Conservation (phyloP, 2,113 vertebrate genomes). For the Cercocebus atys region DNA sequence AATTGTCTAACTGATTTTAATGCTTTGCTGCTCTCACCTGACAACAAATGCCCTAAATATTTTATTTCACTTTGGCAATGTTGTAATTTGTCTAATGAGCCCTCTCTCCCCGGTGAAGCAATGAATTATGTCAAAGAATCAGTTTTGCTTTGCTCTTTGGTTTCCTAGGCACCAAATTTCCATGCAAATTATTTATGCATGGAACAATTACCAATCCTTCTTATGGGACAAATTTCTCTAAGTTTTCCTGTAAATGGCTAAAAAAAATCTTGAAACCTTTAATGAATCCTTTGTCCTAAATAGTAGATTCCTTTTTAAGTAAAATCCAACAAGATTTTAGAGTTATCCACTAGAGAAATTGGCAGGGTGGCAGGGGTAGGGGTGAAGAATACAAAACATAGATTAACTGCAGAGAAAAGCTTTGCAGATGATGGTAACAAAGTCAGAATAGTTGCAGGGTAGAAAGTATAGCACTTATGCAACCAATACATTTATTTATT, state of each 20-base stretch:
- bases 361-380: no score
- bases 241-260: not conserved
- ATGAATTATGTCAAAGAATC: not conserved
- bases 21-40: not conserved
- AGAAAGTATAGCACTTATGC: accelerated
- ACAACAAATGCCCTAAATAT: not conserved
- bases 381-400: not conserved
- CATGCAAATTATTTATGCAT: not conserved
- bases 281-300: not conserved
- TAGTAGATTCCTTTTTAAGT: not conserved
- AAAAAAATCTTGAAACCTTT: not conserved
- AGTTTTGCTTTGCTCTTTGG: not conserved
- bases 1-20: not conserved
- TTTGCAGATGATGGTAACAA: not conserved
- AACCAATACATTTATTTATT: not conserved
- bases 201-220: not conserved
- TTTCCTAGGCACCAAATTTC: not conserved
- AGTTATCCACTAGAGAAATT: not conserved
- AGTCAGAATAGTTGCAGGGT: not conserved
- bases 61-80: not conserved
- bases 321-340: not conserved
- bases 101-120: not conserved
- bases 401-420: not conserved
- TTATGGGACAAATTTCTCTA: not conserved
- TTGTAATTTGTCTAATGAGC: not conserved